phyloP scores from a whole-genome alignment of 2,113 vertebrate genomes.

The Myanophis thanlyinensis region DNA sequence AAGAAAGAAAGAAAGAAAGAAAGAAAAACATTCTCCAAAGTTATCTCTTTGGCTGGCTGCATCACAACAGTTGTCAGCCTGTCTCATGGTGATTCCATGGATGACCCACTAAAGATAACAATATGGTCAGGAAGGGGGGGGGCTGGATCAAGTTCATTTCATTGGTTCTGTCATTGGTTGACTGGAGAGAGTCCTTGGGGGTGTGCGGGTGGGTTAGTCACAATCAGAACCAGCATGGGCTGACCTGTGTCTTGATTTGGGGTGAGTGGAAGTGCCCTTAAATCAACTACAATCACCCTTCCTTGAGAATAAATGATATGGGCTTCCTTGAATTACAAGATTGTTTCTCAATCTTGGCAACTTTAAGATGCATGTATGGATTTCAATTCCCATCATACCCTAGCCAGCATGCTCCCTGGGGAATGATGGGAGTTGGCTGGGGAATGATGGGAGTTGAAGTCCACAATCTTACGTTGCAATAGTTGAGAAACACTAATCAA shows the following conservation, averaged over 20 bases:
- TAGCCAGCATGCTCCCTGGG: not conserved
- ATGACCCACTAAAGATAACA: not conserved
- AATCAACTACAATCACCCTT: not conserved
- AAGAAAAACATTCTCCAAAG: too few species aligned
- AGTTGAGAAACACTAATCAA: not conserved
- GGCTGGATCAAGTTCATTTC: not conserved
- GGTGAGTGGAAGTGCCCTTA: not conserved
- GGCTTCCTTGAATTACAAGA: not conserved
- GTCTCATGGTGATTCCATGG: not conserved
- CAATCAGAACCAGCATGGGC: not conserved
- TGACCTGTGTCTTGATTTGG: too few species aligned
- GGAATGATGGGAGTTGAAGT: not conserved
- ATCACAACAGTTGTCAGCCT: not conserved
- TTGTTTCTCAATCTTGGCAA: not conserved
- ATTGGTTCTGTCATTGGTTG: not conserved
- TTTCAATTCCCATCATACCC: not conserved
- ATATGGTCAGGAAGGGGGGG: not conserved
- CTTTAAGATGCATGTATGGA: not conserved
- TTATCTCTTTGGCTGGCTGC: not conserved
- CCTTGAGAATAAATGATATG: not conserved
- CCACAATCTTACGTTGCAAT: not conserved
- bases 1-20: too few species aligned
- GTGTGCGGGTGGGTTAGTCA: not conserved
- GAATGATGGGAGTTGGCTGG: not conserved
- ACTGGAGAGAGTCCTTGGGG: not conserved